These are phyloP conservation scores for Drosophila robusta DNA, from an alignment of 2,888 invertebrate genomes.

Conservation along the genomic window DNA sequence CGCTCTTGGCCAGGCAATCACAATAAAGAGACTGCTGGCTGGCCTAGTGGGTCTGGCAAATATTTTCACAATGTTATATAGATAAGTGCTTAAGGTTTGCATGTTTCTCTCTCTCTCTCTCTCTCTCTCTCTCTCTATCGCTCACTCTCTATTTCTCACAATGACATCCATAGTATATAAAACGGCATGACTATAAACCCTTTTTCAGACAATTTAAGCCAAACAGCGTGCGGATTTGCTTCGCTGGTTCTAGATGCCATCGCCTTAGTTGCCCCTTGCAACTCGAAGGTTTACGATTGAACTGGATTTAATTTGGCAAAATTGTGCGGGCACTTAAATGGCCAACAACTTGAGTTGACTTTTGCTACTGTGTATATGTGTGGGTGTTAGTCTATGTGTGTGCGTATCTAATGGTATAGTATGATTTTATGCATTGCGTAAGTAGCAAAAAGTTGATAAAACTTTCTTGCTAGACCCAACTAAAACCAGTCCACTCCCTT, in stretches of 20 bases:
- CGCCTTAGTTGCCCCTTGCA: constrained; percentile 19
- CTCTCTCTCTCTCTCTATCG: not conserved
- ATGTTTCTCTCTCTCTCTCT: constrained; percentile 3
- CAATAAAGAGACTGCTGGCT: constrained; percentile 43
- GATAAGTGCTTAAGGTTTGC: constrained; percentile 68
- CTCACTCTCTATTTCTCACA: constrained; percentile 10
- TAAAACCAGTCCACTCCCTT: constrained; percentile 10
- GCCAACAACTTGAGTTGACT: constrained; percentile 64
- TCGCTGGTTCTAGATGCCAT: constrained; percentile 32
- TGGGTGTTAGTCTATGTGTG: not conserved
- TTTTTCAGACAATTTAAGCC: constrained; percentile 81
- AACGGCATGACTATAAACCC: constrained; percentile 77
- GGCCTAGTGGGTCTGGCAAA: constrained; percentile 42
- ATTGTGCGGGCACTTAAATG: constrained; percentile 76
- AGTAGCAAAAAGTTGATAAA: constrained; percentile 32
- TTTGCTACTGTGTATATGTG: constrained; percentile 10
- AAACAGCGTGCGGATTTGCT: constrained; percentile 73
- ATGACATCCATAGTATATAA: constrained; percentile 59
- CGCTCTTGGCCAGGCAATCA: constrained; percentile 63
- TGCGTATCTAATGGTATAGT: constrained; percentile 7
- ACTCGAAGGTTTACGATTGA: constrained; percentile 72
- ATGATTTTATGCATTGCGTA: constrained; percentile 48
- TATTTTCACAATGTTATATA: constrained; percentile 73
- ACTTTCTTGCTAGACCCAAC: constrained; percentile 21
- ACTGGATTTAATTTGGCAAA: constrained; percentile 78